Conservation (phyloP, 1,140 invertebrate species). For the Nautilus pompilius region DNA sequence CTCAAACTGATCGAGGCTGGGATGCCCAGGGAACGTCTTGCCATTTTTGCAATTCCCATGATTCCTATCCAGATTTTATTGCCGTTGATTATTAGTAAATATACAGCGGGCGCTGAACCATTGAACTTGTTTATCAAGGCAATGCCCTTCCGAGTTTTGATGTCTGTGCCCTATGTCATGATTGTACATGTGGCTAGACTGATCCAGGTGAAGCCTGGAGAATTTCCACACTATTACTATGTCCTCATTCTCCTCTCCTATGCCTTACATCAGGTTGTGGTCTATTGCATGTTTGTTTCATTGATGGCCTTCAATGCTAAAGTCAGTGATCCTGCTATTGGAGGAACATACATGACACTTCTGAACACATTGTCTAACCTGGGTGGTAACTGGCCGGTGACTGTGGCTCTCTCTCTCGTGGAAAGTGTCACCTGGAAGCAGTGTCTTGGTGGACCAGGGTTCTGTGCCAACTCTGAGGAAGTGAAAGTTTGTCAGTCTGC, state of each 20-base stretch:
- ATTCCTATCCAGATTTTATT: constrained; percentile 93
- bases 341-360: constrained; percentile 99
- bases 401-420: constrained; percentile 87
- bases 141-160: constrained; percentile 79
- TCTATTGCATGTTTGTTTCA: constrained; percentile 71
- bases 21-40: constrained; percentile 92
- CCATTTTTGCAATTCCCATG: constrained; percentile 80
- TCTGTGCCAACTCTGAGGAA: constrained; percentile 24
- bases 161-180: constrained; percentile 78
- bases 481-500: constrained; percentile 8
- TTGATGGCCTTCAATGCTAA: constrained; percentile 77
- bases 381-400: constrained; percentile 93
- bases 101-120: constrained; percentile 83
- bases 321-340: constrained; percentile 88
- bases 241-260: constrained; percentile 74
- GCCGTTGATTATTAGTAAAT: constrained; percentile 82
- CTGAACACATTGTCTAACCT: constrained; percentile 95
- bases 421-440: constrained; percentile 80
- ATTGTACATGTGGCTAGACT: constrained; percentile 81
- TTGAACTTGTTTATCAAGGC: constrained; percentile 86
- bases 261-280: constrained; percentile 75
- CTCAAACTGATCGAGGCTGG: constrained; percentile 94
- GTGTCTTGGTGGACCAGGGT: constrained; percentile 59
- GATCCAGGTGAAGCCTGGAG: constrained; percentile 63
- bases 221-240: constrained; percentile 79